phyloP scores from a whole-genome alignment of 2,797 vertebrate species.

The Chiloscyllium punctatum region DNA sequence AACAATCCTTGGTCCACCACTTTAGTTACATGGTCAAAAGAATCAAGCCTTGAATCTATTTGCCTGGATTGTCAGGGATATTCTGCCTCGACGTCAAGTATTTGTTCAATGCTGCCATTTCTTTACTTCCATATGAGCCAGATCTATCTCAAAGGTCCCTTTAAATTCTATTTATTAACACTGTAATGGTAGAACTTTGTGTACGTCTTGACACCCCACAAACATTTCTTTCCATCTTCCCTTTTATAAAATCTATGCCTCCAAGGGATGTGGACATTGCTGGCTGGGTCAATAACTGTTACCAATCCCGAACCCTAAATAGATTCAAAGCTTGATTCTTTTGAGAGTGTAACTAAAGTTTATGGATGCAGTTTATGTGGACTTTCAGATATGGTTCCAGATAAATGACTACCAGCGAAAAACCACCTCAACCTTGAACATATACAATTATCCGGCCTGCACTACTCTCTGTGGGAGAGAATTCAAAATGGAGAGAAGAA shows the following conservation, averaged over 20 bases:
- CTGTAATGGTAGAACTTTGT: not conserved
- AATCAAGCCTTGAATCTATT: not conserved
- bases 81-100: not conserved
- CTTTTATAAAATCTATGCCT: not conserved
- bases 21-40: not conserved
- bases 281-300: not conserved
- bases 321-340: not conserved
- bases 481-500: not conserved
- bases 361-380: not conserved
- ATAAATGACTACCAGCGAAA: not conserved
- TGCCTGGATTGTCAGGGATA: not conserved
- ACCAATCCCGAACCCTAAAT: not conserved
- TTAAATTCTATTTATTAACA: not conserved
- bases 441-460: not conserved
- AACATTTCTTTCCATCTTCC: not conserved
- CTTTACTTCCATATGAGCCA: not conserved
- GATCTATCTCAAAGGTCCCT: not conserved
- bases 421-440: not conserved
- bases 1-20: not conserved
- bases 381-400: not conserved
- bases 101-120: not conserved
- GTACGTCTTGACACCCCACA: not conserved
- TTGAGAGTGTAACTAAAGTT: not conserved
- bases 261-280: not conserved
- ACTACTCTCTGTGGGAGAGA: not conserved